A percentile compares a stretch with the other conserved stretches of the same genome.
Evolutionary conservation across 1,140 invertebrate genomes (phyloP).

Genomic region (Melanaphis sacchari): DNA sequence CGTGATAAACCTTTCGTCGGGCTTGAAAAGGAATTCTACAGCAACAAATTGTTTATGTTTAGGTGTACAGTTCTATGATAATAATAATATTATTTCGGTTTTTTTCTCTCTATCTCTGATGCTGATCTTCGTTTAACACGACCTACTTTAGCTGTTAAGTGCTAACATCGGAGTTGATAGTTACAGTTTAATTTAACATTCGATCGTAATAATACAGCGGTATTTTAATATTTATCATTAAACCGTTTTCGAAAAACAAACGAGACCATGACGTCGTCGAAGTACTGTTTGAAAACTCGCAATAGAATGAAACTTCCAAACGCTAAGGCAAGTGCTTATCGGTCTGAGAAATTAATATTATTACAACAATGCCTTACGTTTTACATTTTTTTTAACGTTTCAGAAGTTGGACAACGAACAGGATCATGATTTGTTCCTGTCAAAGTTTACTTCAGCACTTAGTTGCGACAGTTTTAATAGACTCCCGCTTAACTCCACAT

Average conservation of each 20-base stretch:
- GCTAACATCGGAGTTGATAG: neutral
- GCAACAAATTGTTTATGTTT: neutral
- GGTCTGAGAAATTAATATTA: neutral
- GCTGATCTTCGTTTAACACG: neutral
- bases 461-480: slow-evolving; percentile 9
- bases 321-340: neutral
- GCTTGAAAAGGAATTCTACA: neutral
- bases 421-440: slow-evolving; percentile 46
- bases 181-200: neutral
- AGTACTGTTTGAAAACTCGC: slow-evolving; percentile 49
- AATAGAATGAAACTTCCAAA: slow-evolving; percentile 42
- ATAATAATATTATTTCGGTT: neutral
- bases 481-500: slow-evolving; percentile 13
- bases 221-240: neutral
- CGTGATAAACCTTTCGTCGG: too few relatives aligned
- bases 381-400: neutral
- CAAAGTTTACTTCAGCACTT: slow-evolving; percentile 22
- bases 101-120: neutral
- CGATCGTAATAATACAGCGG: neutral
- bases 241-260: neutral
- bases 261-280: slow-evolving; percentile 43
- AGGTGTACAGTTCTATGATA: neutral
- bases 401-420: slow-evolving; percentile 39
- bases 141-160: neutral
- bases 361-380: neutral